A percentile compares a stretch with the other conserved stretches of the same genome.
Evolutionary conservation across 2,113 vertebrate species (phyloP).

Genomic region (Callocephalon fimbriatum): DNA sequence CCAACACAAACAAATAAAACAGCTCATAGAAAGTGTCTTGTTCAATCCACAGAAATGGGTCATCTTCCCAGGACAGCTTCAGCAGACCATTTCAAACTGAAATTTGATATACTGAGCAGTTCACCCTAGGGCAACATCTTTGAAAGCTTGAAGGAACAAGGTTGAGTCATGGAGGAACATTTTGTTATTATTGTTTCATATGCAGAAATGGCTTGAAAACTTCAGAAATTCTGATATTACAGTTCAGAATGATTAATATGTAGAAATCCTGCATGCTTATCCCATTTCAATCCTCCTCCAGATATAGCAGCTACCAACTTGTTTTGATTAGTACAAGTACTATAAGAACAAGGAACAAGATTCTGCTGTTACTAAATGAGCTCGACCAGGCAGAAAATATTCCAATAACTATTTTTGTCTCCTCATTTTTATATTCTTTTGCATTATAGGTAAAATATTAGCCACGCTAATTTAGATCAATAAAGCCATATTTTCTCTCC

Average conservation of each 20-base stretch:
- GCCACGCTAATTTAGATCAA: neutral
- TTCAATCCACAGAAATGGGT: neutral
- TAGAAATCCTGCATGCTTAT: neutral
- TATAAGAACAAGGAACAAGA: neutral
- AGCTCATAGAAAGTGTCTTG: neutral
- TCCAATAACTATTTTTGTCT: neutral
- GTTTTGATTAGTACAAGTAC: neutral
- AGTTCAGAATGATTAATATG: neutral
- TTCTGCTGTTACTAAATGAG: neutral
- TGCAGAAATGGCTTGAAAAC: neutral
- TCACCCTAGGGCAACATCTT: neutral
- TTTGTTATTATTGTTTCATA: neutral
- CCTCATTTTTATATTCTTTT: neutral
- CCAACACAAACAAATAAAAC: neutral
- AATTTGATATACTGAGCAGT: neutral
- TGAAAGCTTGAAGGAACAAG: neutral
- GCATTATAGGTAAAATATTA: neutral
- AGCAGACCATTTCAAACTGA: neutral
- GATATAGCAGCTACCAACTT: neutral
- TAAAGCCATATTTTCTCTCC: rapidly evolving
- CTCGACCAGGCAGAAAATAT: neutral
- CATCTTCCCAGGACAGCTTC: neutral
- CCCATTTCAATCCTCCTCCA: neutral
- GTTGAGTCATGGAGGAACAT: neutral
- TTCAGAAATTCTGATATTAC: neutral